These are phyloP conservation scores for Drosophila anomelani DNA, from an alignment of 2,888 invertebrate species.

Conservation along the genomic window DNA sequence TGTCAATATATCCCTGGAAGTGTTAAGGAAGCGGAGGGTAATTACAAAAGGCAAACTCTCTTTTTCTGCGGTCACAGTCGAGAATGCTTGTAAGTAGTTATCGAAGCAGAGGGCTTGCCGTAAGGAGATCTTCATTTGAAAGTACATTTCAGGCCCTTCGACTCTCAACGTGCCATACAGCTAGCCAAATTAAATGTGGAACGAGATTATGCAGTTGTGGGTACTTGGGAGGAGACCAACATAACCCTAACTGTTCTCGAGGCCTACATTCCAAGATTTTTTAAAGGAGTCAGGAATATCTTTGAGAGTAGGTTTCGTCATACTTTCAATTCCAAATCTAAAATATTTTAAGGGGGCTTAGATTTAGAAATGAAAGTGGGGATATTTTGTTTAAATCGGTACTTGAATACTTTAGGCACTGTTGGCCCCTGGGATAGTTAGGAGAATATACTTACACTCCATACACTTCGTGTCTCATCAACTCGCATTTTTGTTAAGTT, in stretches of 20 bases:
- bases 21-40: slow-evolving; percentile 91
- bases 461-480: slow-evolving; percentile 22
- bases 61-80: slow-evolving; percentile 95
- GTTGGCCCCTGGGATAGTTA: background rate
- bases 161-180: slow-evolving; percentile 91
- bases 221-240: slow-evolving; percentile 94
- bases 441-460: background rate
- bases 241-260: slow-evolving; percentile 92
- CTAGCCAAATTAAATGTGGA: slow-evolving; percentile 93
- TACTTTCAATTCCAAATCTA: background rate
- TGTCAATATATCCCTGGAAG: slow-evolving; percentile 92
- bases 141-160: slow-evolving; percentile 89
- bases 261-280: slow-evolving; percentile 90
- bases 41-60: slow-evolving; percentile 92
- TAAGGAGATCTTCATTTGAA: background rate
- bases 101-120: background rate
- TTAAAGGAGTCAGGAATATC: slow-evolving; percentile 28
- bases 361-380: background rate
- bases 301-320: slow-evolving; percentile 39
- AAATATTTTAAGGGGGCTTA: background rate
- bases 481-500: slow-evolving; percentile 13
- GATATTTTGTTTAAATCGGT: background rate
- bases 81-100: slow-evolving; percentile 90
- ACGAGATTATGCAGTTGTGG: slow-evolving; percentile 93
- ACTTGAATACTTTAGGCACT: slow-evolving; percentile 31